These are phyloP conservation scores for Achatina immaculata DNA, from an alignment of 1,140 invertebrate species.

Conservation along the genomic window DNA sequence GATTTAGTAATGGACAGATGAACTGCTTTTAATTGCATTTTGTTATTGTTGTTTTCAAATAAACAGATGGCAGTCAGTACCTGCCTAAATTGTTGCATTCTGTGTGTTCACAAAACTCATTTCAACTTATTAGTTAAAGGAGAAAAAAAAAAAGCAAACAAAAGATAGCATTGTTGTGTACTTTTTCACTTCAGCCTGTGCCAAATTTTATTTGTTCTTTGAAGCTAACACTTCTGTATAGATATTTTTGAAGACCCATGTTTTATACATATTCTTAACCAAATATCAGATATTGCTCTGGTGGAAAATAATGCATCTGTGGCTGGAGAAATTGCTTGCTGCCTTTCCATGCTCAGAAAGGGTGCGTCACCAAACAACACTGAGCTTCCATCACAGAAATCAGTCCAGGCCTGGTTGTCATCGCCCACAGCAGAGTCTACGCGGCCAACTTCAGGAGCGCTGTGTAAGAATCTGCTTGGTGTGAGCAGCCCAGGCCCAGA, in stretches of 20 bases:
- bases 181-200: too few relatives aligned
- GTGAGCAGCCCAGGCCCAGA: not conserved
- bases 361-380: not conserved
- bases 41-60: too few relatives aligned
- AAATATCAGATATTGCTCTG: conserved; percentile 83
- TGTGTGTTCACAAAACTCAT: too few relatives aligned
- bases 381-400: not conserved
- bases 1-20: too few relatives aligned
- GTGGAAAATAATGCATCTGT: conserved; percentile 71
- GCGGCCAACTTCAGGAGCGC: not conserved
- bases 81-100: too few relatives aligned
- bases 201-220: too few relatives aligned
- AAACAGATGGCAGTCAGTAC: too few relatives aligned
- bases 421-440: not conserved
- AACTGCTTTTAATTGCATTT: too few relatives aligned
- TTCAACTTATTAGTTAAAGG: too few relatives aligned
- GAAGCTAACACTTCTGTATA: too few relatives aligned
- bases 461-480: not conserved
- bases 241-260: not conserved
- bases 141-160: too few relatives aligned
- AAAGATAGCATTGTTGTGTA: too few relatives aligned
- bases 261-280: not conserved
- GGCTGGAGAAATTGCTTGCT: conserved; percentile 30
- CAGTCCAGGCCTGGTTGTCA: not conserved
- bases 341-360: not conserved